Evolutionary conservation across 2,113 vertebrate species (phyloP), one percentile per base, ranked within the genome.

Genomic region (Pterocles burchelli): DNA sequence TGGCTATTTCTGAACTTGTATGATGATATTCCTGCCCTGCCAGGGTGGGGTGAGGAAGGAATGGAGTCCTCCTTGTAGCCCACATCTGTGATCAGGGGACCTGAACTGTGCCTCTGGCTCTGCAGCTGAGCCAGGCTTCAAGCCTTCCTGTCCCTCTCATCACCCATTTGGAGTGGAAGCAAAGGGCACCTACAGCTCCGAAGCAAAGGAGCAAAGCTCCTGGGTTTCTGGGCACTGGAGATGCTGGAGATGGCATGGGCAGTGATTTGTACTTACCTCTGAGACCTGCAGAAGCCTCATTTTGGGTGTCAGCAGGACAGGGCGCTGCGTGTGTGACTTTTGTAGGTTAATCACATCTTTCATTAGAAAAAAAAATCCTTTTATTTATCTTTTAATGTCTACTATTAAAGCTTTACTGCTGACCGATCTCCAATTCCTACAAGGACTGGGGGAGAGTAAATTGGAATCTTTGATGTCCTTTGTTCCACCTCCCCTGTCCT

Each of bases 351-450:
- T 71, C 66, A 55, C 34, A 43, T 45, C 38, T 45, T 81, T 89
- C 25, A 62, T 46, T 84, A 63, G 54, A 86, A 87, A 65, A 84
- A 84, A 62, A 28, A 65, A 0, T 18, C 33, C 33, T 54, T 91
- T 85, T 81, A 68, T 88, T 94, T 95, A 49, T 41, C 62, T 89
- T 87, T 93, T 89, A 85, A 88, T 91, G 17, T 55, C 61, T 67
- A 6, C 62, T 78, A 43, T 55, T 75, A 88, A 57, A 67, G 74
- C 25, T 93, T 95, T 88, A 88, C 61, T 93, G 90, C 36, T 6
- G 21, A 61, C 31, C 2, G 6, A 46, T 91, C 73, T 94, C 29
- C 33, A 72, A 51, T 67, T 96, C 63, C 57, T 93, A 26, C 41
- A 89, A 93, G 38, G 36, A 80, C 85, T 17, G 18, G 24, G n/a